A percentile compares a stretch with the other conserved stretches of the same genome.
Conservation (phyloP, 2,888 invertebrate genomes). For the Pseudanteris insignis region DNA sequence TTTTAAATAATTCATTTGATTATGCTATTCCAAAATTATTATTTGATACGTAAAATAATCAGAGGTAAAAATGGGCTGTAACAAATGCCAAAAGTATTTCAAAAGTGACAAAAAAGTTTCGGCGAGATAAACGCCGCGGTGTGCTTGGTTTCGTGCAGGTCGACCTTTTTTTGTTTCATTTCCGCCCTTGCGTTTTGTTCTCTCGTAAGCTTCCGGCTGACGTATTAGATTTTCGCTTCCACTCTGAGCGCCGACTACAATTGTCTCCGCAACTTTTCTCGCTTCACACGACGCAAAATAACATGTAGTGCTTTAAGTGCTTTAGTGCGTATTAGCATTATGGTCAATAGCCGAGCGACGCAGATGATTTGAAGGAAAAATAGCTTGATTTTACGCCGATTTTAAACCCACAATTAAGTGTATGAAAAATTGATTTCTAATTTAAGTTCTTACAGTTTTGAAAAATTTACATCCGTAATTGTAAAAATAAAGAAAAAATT, state of each 20-base stretch:
- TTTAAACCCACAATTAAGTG: too few relatives aligned
- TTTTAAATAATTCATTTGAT: too few relatives aligned
- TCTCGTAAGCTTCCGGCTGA: slow-evolving; percentile 15
- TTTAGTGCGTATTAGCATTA: slow-evolving; percentile 28
- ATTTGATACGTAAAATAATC: background rate
- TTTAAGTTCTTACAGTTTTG: too few relatives aligned
- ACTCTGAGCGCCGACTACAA: slow-evolving; percentile 24
- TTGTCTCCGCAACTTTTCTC: slow-evolving; percentile 38
- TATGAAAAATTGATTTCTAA: too few relatives aligned
- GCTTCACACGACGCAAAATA: slow-evolving; percentile 26
- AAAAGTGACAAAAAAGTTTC: slow-evolving; percentile 6
- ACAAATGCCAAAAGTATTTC: too few relatives aligned
- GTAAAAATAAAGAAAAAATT: too few relatives aligned
- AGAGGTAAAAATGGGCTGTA: too few relatives aligned
- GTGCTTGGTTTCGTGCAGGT: slow-evolving; percentile 4
- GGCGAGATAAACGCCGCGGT: slow-evolving; percentile 9
- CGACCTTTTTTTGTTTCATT: slow-evolving; percentile 8
- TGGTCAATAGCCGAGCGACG: slow-evolving; percentile 14
- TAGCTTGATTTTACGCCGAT: too few relatives aligned
- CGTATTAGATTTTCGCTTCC: slow-evolving; percentile 37
- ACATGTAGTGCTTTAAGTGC: slow-evolving; percentile 33
- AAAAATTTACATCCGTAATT: too few relatives aligned
- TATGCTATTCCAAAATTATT: too few relatives aligned
- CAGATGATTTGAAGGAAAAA: too few relatives aligned
- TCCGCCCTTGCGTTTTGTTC: slow-evolving; percentile 17